Percentiles rank a stretch among this genome's conserved stretches.
Conservation (phyloP, 2,113 vertebrate species). For the Oriolus oriolus region DNA sequence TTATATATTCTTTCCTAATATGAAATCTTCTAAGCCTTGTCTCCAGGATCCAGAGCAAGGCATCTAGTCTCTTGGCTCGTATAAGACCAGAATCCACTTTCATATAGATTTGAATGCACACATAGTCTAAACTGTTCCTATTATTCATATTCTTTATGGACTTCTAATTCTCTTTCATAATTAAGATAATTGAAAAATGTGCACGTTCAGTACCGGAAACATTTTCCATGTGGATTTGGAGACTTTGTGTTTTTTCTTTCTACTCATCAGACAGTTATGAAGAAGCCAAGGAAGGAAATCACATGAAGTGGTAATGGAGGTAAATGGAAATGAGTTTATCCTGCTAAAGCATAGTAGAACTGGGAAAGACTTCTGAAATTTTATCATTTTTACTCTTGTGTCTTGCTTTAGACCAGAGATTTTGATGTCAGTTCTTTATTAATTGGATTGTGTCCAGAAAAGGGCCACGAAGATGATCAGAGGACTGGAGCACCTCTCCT, state of each 20-base stretch:
- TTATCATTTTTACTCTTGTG: neutral
- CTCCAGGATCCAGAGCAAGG: neutral
- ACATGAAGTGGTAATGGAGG: neutral
- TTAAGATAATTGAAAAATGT: neutral
- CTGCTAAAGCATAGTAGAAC: neutral
- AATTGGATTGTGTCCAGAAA: neutral
- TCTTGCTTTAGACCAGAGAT: neutral
- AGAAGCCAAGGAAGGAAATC: neutral
- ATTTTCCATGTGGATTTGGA: neutral
- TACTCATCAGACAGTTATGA: neutral
- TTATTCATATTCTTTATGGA: neutral
- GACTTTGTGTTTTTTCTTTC: neutral
- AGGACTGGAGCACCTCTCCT: neutral
- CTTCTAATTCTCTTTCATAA: neutral
- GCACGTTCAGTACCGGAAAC: neutral
- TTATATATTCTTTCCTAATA: neutral
- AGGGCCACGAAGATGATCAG: neutral
- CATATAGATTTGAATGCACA: neutral
- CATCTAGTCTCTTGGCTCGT: neutral
- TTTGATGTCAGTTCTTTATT: neutral
- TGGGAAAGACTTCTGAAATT: neutral
- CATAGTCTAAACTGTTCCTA: neutral
- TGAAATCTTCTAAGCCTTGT: neutral
- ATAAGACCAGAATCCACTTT: neutral
- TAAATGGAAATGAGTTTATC: neutral